Evolutionary conservation across 2,113 vertebrate genomes (phyloP).

Genomic region (Malaclemys terrapin): DNA sequence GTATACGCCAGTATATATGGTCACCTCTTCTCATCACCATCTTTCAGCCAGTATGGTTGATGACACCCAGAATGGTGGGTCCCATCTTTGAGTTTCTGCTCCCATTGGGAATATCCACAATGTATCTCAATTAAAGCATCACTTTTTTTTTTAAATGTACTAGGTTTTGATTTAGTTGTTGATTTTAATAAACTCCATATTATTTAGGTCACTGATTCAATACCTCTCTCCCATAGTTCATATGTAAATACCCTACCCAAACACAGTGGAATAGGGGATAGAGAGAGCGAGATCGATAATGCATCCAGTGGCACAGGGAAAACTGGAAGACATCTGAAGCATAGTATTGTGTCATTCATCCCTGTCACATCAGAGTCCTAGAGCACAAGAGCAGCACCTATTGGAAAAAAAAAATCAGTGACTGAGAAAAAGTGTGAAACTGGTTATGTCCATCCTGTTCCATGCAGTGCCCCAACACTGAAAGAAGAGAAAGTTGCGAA

Average conservation of each 20-base stretch:
- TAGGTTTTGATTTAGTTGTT: background rate
- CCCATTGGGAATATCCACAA: background rate
- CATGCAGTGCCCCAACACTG: background rate
- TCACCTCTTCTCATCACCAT: background rate
- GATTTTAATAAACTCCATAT: background rate
- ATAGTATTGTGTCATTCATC: background rate
- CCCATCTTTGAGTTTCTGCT: accelerated
- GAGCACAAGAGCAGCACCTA: background rate
- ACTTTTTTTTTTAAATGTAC: background rate
- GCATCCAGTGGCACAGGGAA: background rate
- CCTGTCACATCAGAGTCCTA: background rate
- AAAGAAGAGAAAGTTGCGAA: background rate
- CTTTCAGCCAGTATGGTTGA: background rate
- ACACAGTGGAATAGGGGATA: background rate
- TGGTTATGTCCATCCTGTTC: background rate
- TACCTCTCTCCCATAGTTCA: background rate
- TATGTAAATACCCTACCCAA: background rate
- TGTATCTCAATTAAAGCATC: background rate
- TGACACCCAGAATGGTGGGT: background rate
- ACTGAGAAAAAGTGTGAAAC: background rate
- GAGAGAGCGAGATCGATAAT: background rate
- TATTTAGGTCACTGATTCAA: background rate
- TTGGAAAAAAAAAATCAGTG: background rate
- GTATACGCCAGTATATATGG: accelerated
- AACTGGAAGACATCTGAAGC: background rate